These are phyloP conservation scores for Megaceryle alcyon DNA, from an alignment of 2,797 vertebrate species.

Conservation along the genomic window DNA sequence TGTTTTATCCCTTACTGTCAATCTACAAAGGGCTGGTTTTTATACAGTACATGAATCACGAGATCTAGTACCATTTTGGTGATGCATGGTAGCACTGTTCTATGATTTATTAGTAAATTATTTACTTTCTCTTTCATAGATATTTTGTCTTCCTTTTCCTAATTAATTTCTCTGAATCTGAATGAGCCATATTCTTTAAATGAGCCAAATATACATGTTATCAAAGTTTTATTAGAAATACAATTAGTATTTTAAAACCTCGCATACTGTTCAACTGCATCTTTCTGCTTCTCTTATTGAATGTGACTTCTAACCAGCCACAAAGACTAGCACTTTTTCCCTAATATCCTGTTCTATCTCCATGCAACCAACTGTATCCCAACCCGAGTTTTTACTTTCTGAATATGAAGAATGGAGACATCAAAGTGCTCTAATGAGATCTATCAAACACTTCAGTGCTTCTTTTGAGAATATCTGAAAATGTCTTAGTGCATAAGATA, in stretches of 20 bases:
- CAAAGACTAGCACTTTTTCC: background rate
- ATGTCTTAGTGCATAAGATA: background rate
- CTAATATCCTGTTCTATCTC: background rate
- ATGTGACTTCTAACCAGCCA: background rate
- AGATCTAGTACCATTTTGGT: conserved; percentile 60
- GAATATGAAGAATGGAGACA: conserved; percentile 36
- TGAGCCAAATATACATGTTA: conserved; percentile 40
- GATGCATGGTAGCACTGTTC: conserved; percentile 67
- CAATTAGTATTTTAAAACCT: conserved; percentile 63
- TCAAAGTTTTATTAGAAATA: conserved; percentile 51
- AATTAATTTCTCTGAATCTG: conserved; percentile 69
- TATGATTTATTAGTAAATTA: conserved; percentile 75
- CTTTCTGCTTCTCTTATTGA: background rate
- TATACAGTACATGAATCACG: conserved; percentile 70
- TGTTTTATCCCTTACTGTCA: conserved; percentile 76
- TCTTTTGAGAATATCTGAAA: conserved; percentile 24
- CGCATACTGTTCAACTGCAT: background rate
- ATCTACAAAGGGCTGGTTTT: conserved; percentile 68
- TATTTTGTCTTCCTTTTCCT: conserved; percentile 66
- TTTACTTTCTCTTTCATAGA: conserved; percentile 67
- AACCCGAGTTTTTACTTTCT: background rate
- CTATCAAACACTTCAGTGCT: conserved; percentile 3
- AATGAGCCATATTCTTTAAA: conserved; percentile 72
- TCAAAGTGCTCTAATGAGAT: conserved; percentile 50
- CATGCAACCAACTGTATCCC: background rate